Evolutionary conservation across 2,113 vertebrate species (phyloP), one percentile per base, ranked within the genome.

Genomic region (Anhinga anhinga): DNA sequence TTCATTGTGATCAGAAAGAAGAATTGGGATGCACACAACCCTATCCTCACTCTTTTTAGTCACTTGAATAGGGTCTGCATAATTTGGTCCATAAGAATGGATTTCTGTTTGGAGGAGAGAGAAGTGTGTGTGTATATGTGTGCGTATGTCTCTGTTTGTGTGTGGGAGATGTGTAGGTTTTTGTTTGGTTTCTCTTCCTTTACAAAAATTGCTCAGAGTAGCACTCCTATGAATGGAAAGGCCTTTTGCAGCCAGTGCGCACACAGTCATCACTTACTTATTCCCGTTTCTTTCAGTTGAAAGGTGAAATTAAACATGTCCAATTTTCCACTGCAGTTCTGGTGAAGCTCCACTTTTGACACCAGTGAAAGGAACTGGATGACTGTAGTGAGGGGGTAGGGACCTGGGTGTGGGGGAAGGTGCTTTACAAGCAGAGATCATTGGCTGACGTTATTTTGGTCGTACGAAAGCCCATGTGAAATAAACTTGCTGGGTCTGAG

Each of bases 171-270:
- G 40, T 45, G 56, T n/a, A 85, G 53, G 56, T 26, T 87, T 89
- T 89, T 94, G 49, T 73, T 87, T 82, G 78, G 49, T 95, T 94
- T 89, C 78, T 94, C 70, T 89, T 85, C 58, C 47, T 91, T 94
- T 80, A 76, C 30, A 87, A 77, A 86, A 86, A 42, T 53, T 69
- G 30, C 36, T 85, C 0, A 0, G 50, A 85, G 22, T 69, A 63
- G 42, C 45, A 20, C 26, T 91, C 15, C 34, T 80, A 2, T 50
- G 61, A 92, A 79, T 69, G 20, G 77, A 49, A 88, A 61, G 88
- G 65, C 58, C 36, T 73, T 88, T 83, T 90, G 55, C 63, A 92
- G 86, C 79, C 90, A 81, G 38, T 22, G 63, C 11, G 6, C 27
- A 21, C 42, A 47, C 9, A 83, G 61, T 42, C 52, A 30, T 62